Conservation (phyloP, 2,888 invertebrate species). For the Euzophera pinguis region DNA sequence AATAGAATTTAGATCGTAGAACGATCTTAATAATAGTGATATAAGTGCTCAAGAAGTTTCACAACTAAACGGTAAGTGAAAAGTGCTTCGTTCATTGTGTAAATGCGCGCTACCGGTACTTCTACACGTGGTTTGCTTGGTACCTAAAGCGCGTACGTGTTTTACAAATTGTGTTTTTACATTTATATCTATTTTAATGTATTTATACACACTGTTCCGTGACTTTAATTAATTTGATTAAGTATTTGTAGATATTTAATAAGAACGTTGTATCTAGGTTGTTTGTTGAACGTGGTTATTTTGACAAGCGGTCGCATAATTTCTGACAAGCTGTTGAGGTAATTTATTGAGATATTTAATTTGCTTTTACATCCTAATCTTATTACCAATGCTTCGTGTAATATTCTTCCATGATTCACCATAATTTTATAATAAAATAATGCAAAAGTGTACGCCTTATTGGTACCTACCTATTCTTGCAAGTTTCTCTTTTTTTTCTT, state of each 20-base stretch:
- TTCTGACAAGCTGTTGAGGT: constrained; percentile 58
- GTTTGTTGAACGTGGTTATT: constrained; percentile 73
- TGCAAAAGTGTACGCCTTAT: constrained; percentile 29
- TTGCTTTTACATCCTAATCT: constrained; percentile 13
- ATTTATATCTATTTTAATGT: constrained; percentile 35
- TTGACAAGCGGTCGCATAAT: constrained; percentile 60
- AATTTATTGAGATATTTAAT: constrained; percentile 39
- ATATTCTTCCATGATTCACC: not conserved
- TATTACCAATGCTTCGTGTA: not conserved
- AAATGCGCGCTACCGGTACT: constrained; percentile 71
- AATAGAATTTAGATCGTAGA: constrained; percentile 53
- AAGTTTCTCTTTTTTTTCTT: constrained; percentile 47
- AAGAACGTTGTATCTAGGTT: constrained; percentile 53
- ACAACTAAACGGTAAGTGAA: constrained; percentile 73
- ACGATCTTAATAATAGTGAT: constrained; percentile 64
- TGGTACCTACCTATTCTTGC: constrained; percentile 12
- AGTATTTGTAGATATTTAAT: constrained; percentile 38
- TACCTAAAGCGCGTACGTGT: constrained; percentile 51
- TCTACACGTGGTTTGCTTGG: constrained; percentile 71
- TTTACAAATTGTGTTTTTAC: constrained; percentile 48
- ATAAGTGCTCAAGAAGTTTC: constrained; percentile 75
- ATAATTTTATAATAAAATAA: constrained; percentile 11
- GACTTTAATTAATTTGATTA: constrained; percentile 25
- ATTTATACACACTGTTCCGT: constrained; percentile 27
- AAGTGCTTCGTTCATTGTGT: constrained; percentile 54